phyloP scores from a whole-genome alignment of 1,140 invertebrate genomes.

The Bacillus rossius region DNA sequence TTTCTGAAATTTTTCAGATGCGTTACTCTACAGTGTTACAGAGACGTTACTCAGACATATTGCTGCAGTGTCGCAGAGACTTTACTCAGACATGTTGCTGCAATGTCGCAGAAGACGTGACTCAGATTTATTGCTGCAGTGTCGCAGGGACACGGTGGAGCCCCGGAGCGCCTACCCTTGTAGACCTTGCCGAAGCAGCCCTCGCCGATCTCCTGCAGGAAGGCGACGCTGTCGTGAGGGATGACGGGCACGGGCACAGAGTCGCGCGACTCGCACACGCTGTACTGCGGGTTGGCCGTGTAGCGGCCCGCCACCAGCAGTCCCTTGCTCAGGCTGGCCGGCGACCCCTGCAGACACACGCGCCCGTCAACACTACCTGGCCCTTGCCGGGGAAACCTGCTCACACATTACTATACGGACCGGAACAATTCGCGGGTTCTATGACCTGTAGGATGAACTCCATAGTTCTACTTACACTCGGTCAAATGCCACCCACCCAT shows the following conservation, averaged over 20 bases:
- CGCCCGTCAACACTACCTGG: too few species aligned
- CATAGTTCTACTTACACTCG: background rate
- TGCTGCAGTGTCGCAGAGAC: too few species aligned
- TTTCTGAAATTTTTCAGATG: too few species aligned
- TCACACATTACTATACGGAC: background rate
- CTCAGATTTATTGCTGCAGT: too few species aligned
- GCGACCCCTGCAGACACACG: slow-evolving; percentile 45
- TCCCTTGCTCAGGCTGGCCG: slow-evolving; percentile 50
- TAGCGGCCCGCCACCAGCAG: slow-evolving; percentile 65
- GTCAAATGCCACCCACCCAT: too few species aligned
- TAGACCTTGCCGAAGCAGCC: slow-evolving; percentile 91
- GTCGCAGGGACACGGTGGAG: too few species aligned
- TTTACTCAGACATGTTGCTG: too few species aligned
- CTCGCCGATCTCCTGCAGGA: slow-evolving; percentile 77
- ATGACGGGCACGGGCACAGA: slow-evolving; percentile 53
- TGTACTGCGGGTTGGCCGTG: slow-evolving; percentile 72
- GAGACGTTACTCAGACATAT: too few species aligned
- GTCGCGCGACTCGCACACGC: slow-evolving; percentile 39
- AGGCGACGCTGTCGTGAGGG: slow-evolving; percentile 54
- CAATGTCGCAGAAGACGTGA: too few species aligned
- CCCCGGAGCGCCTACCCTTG: slow-evolving; percentile 55
- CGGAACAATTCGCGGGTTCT: background rate
- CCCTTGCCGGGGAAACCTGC: too few species aligned
- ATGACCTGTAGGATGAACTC: background rate
- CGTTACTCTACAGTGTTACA: too few species aligned